These are phyloP conservation scores for Platichthys stellatus DNA, from an alignment of 2,113 vertebrate genomes.

Conservation along the genomic window DNA sequence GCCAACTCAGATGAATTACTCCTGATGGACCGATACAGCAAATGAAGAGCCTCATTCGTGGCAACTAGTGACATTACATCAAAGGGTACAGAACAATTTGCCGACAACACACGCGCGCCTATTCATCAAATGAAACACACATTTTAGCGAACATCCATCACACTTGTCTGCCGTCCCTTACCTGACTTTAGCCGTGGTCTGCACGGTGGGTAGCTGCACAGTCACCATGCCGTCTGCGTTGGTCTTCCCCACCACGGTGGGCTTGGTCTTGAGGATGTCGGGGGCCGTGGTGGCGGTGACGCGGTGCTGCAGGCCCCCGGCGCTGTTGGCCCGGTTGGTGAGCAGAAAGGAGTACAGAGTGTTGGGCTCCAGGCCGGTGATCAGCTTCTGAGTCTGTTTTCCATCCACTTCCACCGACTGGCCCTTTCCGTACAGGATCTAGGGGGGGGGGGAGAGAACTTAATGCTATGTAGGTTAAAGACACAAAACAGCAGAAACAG, in stretches of 20 bases:
- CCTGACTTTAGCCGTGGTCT: conserved; percentile 92
- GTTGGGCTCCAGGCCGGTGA: conserved; percentile 92
- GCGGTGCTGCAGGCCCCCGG: conserved; percentile 94
- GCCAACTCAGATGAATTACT: conserved; percentile 51
- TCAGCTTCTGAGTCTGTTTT: conserved; percentile 92
- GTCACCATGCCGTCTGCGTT: conserved; percentile 96
- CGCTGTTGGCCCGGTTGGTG: conserved; percentile 95
- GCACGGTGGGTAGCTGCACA: conserved; percentile 91
- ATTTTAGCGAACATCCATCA: not conserved
- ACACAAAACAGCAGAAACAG: not conserved
- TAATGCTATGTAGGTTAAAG: not conserved
- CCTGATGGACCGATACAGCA: conserved; percentile 36
- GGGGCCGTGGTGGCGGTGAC: conserved; percentile 93
- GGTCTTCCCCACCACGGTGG: conserved; percentile 92
- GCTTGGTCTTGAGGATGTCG: conserved; percentile 92
- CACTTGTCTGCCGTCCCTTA: conserved; percentile 61
- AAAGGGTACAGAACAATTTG: conserved; percentile 4
- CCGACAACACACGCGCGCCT: conserved; percentile 10
- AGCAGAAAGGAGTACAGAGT: conserved; percentile 96
- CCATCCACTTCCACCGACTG: conserved; percentile 95
- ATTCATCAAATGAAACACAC: not conserved
- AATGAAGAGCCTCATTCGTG: conserved; percentile 26
- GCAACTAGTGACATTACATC: conserved; percentile 37
- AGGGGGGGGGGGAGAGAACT: not conserved
- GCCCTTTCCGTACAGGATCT: conserved; percentile 97